Evolutionary conservation across 2,113 vertebrate species (phyloP).

Genomic region (Corythornis vintsioides): DNA sequence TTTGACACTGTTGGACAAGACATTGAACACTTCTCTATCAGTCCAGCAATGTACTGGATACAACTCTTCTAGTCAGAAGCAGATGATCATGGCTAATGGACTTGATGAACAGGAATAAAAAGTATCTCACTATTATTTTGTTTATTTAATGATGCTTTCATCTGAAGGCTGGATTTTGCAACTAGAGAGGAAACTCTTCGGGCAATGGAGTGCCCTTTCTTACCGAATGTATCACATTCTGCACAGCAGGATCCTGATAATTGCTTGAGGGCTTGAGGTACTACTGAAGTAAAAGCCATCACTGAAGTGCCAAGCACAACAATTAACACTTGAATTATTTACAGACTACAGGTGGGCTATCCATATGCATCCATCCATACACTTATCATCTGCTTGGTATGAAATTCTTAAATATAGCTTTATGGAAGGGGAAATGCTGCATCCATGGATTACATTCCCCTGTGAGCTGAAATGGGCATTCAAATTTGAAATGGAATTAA

Average conservation of each 20-base stretch:
- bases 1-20: neutral
- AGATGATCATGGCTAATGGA: neutral
- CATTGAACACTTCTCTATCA: neutral
- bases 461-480: neutral
- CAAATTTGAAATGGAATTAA: neutral
- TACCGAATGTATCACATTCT: neutral
- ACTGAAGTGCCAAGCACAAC: constrained; percentile 37
- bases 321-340: constrained; percentile 67
- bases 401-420: neutral
- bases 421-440: neutral
- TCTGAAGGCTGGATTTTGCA: neutral
- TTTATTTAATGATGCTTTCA: neutral
- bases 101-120: neutral
- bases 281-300: constrained; percentile 24
- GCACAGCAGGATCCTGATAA: constrained; percentile 44
- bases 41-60: neutral
- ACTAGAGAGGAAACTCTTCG: neutral
- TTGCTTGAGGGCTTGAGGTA: constrained; percentile 37
- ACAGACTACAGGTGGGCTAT: constrained; percentile 35
- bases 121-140: neutral
- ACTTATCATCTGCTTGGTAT: neutral
- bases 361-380: neutral
- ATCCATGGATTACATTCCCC: neutral
- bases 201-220: constrained; percentile 11
- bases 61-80: neutral